Evolutionary conservation across 2,113 vertebrate genomes (phyloP), one percentile per base, ranked within the genome.

Genomic region (Cavia aperea): DNA sequence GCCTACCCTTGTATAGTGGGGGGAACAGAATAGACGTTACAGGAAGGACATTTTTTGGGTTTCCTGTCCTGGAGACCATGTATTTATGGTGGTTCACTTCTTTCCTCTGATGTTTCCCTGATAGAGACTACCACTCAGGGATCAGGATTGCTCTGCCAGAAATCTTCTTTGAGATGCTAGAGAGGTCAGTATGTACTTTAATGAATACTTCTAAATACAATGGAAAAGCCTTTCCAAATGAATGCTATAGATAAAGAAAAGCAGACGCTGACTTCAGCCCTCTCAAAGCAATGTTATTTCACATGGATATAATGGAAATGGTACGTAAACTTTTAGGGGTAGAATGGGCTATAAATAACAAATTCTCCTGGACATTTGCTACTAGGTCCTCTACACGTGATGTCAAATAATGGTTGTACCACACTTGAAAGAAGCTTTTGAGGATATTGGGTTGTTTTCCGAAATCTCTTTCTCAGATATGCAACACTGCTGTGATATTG

Each of bases 401-500:
- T 86, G 43, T 46, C 72, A 82, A 94, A 79, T 94, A 87, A 91
- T 78, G 79, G 18, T 78, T 94, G 51, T 95, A 72, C 0, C 0
- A n/a, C 70, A 66, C 65, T 86, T 92, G 78, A 94, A 94, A 86
- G 54, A 18, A 92, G 83, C 14, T 56, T 94, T 86, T 36, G 49
- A 92, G 79, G 58, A 12, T 12, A 93, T 43, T 88, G 82, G 56
- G 78, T 15, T 96, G 87, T 91, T 96, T 92, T 86, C 81, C 65
- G 79, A 91, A 95, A 85, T 24, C 36, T 93, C 77, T 89, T 81
- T 83, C 54, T 87, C 83, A 78, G 68, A 78, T 84, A 88, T 89
- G 39, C 58, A 93, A 91, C 63, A 68, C 49, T 66, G 54, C 72
- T 85, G 43, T 63, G 77, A 68, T 88, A 95, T 56, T 95, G 93